Base-by-base conservation (phyloP, 2,888 invertebrate species). In the Marasmarcha lunaedactyla region DNA sequence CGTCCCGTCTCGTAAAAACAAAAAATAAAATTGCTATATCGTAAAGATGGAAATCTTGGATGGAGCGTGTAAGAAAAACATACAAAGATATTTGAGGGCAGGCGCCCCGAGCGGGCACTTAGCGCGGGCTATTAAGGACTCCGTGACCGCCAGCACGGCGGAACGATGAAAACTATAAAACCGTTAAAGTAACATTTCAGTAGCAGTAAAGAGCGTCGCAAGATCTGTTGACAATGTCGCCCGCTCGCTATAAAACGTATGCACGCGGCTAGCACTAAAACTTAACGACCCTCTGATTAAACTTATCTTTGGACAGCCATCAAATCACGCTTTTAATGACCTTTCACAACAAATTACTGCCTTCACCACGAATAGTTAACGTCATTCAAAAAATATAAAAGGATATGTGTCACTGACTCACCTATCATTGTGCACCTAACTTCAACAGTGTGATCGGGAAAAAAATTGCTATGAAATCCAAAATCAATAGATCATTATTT, bases 141-240 rank as follows among this genome's bases (percentile, higher is more conserved):
- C 60, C 62, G 76, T 71, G 78, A 74, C 81, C 81, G 78, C 71
- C 71, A 68, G 71, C 66, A 71, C 71, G 72, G 69, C 76, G 74
- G 74, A 76, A 76, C 71, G 76, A 70, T 78, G 67, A 73, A 78
- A 79, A 81, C 81, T 81, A 83, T 83, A 83, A 83, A 83, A 83
- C 77, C 68, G 78, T 79, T 81, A 81, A 81, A 81, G 78, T 73
- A 79, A 74, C 79, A 74, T 81, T 81, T 78, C 79, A 78, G 72
- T 73, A 76, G 78, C 77, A 64, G 78, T 83, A 81, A 83, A 81
- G 81, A 78, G 73, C 71, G 72, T 72, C 72, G 72, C 77, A 68
- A 76, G 81, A 79, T 81, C 79, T 81, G 79, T 83, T 79, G 83
- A 83, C 83, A 83, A 81, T 81, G 83, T 83, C 78, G 73, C 70